Percentiles rank a stretch among this genome's conserved stretches.
Evolutionary conservation across 2,113 vertebrate species (phyloP).

Genomic region (Gambusia affinis): DNA sequence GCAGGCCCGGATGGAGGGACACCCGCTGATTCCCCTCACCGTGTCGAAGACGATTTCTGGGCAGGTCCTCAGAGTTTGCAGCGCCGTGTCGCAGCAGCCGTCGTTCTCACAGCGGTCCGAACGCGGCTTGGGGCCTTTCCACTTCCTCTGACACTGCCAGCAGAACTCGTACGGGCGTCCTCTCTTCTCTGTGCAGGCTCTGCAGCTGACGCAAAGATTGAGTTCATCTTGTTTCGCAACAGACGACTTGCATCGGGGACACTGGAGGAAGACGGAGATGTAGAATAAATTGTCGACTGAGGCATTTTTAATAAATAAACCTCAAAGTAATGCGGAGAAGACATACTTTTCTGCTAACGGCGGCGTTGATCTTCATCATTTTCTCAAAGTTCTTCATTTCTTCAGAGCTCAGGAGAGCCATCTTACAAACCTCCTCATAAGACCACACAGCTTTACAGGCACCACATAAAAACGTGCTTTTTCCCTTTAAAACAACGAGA

Average conservation of each 20-base stretch:
- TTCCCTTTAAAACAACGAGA: constrained; percentile 9
- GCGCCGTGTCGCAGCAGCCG: constrained; percentile 24
- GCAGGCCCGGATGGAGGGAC: constrained; percentile 59
- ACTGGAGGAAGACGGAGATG: constrained; percentile 7
- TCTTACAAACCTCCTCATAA: constrained; percentile 41
- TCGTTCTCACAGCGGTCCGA: constrained; percentile 51
- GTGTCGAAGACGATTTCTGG: background rate
- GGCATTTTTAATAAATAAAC: background rate
- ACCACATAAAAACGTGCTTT: constrained; percentile 31
- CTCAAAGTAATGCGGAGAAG: background rate
- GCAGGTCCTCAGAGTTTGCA: constrained; percentile 35
- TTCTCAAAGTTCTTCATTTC: constrained; percentile 24
- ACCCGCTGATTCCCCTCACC: constrained; percentile 15
- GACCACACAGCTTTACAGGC: constrained; percentile 26
- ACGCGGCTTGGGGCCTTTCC: constrained; percentile 50
- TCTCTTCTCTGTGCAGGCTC: constrained; percentile 17
- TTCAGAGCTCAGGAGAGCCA: constrained; percentile 46
- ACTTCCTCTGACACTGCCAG: constrained; percentile 69
- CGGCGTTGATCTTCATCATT: background rate
- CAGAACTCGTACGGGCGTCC: constrained; percentile 55
- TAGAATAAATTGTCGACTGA: background rate
- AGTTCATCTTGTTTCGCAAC: background rate
- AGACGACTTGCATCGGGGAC: constrained; percentile 20
- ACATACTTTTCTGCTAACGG: background rate
- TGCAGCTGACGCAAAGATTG: constrained; percentile 9